Evolutionary conservation across 2,888 invertebrate species (phyloP).

Genomic region (Folsomia manolachei): DNA sequence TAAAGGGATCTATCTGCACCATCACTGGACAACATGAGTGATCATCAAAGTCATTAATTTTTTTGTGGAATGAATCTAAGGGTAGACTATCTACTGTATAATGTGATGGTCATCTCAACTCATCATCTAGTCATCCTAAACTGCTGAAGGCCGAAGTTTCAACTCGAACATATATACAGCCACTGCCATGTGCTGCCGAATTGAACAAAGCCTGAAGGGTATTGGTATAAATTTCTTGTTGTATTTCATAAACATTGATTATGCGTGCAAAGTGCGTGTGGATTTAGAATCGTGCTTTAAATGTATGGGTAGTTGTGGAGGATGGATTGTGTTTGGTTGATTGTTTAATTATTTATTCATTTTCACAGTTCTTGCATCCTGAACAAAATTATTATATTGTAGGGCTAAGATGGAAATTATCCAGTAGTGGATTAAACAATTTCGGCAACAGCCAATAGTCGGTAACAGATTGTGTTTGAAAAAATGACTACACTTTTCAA

Average conservation of each 20-base stretch:
- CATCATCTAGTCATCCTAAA: background rate
- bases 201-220: background rate
- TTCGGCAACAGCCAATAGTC: too few species aligned
- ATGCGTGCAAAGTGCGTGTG: background rate
- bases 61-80: background rate
- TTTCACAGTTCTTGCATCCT: too few species aligned
- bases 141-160: background rate
- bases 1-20: background rate
- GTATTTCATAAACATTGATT: background rate
- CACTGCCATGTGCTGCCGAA: background rate
- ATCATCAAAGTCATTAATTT: slow-evolving; percentile 16
- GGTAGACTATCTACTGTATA: too few species aligned
- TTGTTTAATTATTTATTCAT: too few species aligned
- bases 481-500: slow-evolving; percentile 12
- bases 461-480: slow-evolving; percentile 11
- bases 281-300: too few species aligned
- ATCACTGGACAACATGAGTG: slow-evolving; percentile 1
- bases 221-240: background rate
- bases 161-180: background rate
- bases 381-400: too few species aligned
- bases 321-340: too few species aligned
- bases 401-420: too few species aligned
- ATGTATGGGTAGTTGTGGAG: too few species aligned
- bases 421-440: too few species aligned
- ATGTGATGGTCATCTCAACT: slow-evolving; percentile 2